Conservation (phyloP, 2,113 vertebrate genomes). For the Pogona vitticeps region DNA sequence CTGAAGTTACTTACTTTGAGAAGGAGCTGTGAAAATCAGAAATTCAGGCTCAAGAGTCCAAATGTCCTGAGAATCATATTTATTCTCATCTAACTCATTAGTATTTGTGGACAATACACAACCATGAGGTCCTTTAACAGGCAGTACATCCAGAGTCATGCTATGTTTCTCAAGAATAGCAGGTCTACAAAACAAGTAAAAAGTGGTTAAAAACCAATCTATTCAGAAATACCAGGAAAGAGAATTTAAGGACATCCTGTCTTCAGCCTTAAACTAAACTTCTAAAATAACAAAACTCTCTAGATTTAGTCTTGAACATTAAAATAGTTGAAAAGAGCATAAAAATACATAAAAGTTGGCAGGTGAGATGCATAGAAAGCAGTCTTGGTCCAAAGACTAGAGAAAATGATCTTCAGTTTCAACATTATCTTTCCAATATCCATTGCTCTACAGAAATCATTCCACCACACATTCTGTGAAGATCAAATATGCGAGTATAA, state of each 20-base stretch:
- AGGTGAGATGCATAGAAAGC: not conserved
- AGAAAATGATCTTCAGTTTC: not conserved
- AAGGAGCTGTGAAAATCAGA: constrained; percentile 82
- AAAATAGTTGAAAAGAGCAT: not conserved
- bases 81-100: constrained; percentile 63
- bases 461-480: too few species aligned
- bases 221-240: not conserved
- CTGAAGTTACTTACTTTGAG: constrained; percentile 80
- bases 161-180: constrained; percentile 66
- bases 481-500: not conserved
- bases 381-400: not conserved
- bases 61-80: constrained; percentile 59
- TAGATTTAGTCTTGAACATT: not conserved
- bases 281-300: not conserved
- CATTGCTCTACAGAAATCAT: not conserved
- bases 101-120: constrained; percentile 66
- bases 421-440: not conserved
- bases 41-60: constrained; percentile 87
- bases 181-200: constrained; percentile 64
- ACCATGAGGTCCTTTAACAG: constrained; percentile 93
- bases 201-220: not conserved
- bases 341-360: not conserved
- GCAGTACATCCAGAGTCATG: constrained; percentile 90
- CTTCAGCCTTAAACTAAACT: not conserved
- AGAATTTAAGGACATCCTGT: not conserved